A percentile compares a stretch with the other conserved stretches of the same genome.
These are phyloP conservation scores for Lagria hirta DNA, from an alignment of 2,888 invertebrate genomes.

Conservation along the genomic window DNA sequence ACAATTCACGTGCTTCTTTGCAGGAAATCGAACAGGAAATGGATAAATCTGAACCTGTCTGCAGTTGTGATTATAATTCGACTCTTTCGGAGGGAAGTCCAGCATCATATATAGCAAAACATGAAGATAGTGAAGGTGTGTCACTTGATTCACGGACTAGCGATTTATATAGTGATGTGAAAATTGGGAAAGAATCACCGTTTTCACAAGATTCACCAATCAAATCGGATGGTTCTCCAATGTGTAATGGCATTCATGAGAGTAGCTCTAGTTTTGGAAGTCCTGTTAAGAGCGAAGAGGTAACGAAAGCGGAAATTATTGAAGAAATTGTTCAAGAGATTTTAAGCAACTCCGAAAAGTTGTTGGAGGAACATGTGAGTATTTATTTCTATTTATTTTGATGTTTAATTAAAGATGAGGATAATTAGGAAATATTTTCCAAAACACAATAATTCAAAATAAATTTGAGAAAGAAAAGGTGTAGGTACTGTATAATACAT, in stretches of 20 bases:
- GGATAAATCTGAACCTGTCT: slow-evolving; percentile 50
- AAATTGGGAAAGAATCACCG: slow-evolving; percentile 62
- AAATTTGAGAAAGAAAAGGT: too few relatives aligned
- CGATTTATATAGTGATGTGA: slow-evolving; percentile 64
- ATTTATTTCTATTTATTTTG: too few relatives aligned
- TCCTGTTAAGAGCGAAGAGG: slow-evolving; percentile 6
- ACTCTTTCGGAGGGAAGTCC: slow-evolving; percentile 57
- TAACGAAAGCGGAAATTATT: slow-evolving; percentile 52
- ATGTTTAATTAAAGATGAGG: too few relatives aligned
- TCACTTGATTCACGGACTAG: slow-evolving; percentile 59
- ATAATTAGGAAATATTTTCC: too few relatives aligned
- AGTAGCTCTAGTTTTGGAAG: too few relatives aligned
- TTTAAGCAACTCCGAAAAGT: slow-evolving; percentile 56
- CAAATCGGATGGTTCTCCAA: slow-evolving; percentile 46
- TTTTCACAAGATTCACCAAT: slow-evolving; percentile 55
- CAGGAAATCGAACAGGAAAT: slow-evolving; percentile 47
- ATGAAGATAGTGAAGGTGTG: slow-evolving; percentile 57
- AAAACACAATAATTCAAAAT: too few relatives aligned
- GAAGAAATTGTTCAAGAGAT: slow-evolving; percentile 59
- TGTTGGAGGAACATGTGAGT: slow-evolving; percentile 51
- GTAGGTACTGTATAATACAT: too few relatives aligned
- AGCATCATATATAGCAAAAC: slow-evolving; percentile 52
- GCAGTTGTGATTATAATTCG: slow-evolving; percentile 55
- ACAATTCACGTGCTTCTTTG: slow-evolving; percentile 38
- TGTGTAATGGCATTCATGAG: slow-evolving; percentile 24